A percentile compares a stretch with the other conserved stretches of the same genome.
phyloP scores from a whole-genome alignment of 2,113 vertebrate species.

The Condylura cristata region DNA sequence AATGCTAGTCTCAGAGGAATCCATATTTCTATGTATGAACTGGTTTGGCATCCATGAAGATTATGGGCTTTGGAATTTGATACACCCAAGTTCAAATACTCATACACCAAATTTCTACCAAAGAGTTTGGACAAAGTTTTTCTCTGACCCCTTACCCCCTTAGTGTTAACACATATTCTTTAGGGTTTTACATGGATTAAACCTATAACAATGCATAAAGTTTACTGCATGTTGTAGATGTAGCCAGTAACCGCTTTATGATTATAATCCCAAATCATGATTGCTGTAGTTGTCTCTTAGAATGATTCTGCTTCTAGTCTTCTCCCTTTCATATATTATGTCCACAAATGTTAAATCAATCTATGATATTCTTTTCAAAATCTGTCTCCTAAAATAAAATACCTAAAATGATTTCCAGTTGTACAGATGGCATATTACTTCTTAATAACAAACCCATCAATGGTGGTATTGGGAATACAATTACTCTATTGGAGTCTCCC shows the following conservation, averaged over 20 bases:
- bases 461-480: neutral
- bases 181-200: neutral
- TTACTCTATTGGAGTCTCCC: neutral
- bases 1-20: neutral
- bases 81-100: neutral
- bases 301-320: neutral
- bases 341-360: conserved; percentile 16
- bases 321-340: neutral
- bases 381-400: conserved; percentile 1
- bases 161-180: neutral
- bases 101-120: neutral
- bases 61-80: neutral
- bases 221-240: neutral
- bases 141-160: neutral
- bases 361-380: conserved; percentile 12
- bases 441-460: neutral
- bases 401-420: conserved; percentile 33
- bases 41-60: neutral
- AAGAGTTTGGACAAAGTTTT: neutral
- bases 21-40: neutral
- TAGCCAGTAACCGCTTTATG: neutral
- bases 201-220: neutral
- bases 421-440: neutral
- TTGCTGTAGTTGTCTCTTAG: neutral
- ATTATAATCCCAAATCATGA: neutral